Percentiles rank a stretch among this genome's conserved stretches.
Conservation (phyloP, 2,113 vertebrate species). For the Calidris pygmaea region DNA sequence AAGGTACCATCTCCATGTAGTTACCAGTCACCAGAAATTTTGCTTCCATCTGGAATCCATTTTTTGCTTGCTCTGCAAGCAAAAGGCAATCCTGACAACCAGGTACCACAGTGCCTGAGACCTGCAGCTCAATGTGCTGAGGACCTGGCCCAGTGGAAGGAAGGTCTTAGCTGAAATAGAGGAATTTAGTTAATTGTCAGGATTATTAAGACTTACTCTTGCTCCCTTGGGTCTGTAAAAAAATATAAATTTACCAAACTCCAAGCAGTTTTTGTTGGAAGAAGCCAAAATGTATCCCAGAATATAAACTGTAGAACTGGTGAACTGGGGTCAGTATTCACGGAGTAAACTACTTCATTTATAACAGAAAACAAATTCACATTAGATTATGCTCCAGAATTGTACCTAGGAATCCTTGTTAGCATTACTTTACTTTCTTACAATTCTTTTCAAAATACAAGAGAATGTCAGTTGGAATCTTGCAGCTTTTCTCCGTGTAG, state of each 20-base stretch:
- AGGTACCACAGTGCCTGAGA: not conserved
- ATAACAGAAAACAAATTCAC: not conserved
- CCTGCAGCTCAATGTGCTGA: rapidly evolving
- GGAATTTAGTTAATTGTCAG: not conserved
- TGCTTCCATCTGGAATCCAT: not conserved
- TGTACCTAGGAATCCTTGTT: not conserved
- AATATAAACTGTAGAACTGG: not conserved
- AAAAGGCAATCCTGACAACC: not conserved
- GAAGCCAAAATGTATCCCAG: not conserved
- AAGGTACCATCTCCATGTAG: not conserved
- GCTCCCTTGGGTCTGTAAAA: not conserved
- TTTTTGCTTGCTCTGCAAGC: not conserved
- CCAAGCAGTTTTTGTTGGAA: not conserved
- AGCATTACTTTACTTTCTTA: not conserved
- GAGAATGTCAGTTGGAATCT: not conserved
- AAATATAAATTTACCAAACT: not conserved
- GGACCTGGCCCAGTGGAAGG: not conserved
- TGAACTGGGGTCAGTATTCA: not conserved
- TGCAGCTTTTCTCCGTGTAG: not conserved
- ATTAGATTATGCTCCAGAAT: not conserved
- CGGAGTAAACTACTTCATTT: not conserved
- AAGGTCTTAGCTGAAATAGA: not conserved
- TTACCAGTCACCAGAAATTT: not conserved
- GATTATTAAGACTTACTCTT: not conserved
- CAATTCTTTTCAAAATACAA: not conserved